These are phyloP conservation scores for Amphiprion ocellaris DNA, from an alignment of 2,113 vertebrate genomes.

Conservation along the genomic window DNA sequence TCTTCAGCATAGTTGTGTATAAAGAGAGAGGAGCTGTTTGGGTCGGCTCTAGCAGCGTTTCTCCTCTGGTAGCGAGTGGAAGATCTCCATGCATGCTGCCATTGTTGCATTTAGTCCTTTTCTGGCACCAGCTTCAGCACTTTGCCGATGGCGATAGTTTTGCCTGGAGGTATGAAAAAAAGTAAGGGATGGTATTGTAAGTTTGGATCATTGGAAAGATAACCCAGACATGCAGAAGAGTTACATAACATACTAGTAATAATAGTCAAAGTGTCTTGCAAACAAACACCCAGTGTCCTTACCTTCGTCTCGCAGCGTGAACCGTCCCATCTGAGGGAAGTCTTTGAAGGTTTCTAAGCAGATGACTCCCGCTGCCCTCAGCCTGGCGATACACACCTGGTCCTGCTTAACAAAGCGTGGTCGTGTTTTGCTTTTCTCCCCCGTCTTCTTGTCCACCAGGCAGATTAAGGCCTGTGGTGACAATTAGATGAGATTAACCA, in stretches of 20 bases:
- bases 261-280: too few species aligned
- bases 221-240: neutral
- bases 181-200: neutral
- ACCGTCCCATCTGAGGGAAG: constrained; percentile 99
- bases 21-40: constrained; percentile 90
- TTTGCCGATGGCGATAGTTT: constrained; percentile 99
- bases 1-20: constrained; percentile 88
- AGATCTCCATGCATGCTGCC: constrained; percentile 81
- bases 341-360: constrained; percentile 99
- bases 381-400: constrained; percentile 98
- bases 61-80: constrained; percentile 90
- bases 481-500: constrained; percentile 17
- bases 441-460: constrained; percentile 99
- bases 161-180: constrained; percentile 85
- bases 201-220: neutral
- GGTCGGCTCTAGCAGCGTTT: constrained; percentile 91
- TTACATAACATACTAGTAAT: too few species aligned
- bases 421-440: constrained; percentile 97
- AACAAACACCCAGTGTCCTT: constrained; percentile 52
- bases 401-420: constrained; percentile 99
- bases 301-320: constrained; percentile 99
- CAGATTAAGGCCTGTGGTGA: constrained; percentile 95
- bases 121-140: constrained; percentile 99
- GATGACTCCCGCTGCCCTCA: constrained; percentile 95
- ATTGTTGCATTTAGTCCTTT: constrained; percentile 94